Evolutionary conservation across 2,797 vertebrate genomes (phyloP), one percentile per base, ranked within the genome.

Genomic region (Geotrypetes seraphini): DNA sequence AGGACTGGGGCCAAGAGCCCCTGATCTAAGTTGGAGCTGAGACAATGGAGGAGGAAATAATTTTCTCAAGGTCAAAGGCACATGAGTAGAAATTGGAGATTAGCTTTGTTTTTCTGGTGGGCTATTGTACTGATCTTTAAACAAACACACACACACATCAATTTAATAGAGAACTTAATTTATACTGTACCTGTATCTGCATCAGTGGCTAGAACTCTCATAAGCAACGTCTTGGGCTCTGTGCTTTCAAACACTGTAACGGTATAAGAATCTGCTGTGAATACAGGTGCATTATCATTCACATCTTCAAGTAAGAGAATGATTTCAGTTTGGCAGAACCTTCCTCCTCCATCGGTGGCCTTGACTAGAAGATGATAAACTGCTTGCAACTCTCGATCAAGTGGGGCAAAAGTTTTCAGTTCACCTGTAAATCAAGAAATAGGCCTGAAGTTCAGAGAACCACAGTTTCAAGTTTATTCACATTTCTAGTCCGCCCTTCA

Each of bases 171-270:
- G n/a, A n/a, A 15, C 21, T 30, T 24, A 52, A 36, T 2, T 12
- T 69, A 63, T 76, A 99, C 96, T 69, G 63, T 76, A 99, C 96
- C 94, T 29, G 75, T 30, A 46, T 98, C 95, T 0, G 75, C 46
- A 25, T 99, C 96, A 0, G 75, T 81, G 13, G 95, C 94, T 45
- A 88, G 88, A 22, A 98, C 87, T 38, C 88, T 87, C 3, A 89
- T 88, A 57, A 99, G 39, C 4, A 76, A 82, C 0, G 94, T 97
- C 58, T 88, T 88, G 1, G 69, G 79, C 56, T 95, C 93, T 0
- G 95, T 97, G 72, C 98, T 97, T 67, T 99, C 94, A 21, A 94
- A 99, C 8, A 97, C 90, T 0, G 91, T 92, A 25, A 97, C 58
- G 56, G 84, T 57, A 40, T 92, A 88, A 2, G 84, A 78, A 34